Conservation (phyloP, 2,797 vertebrate genomes). For the Channallabes apus region DNA sequence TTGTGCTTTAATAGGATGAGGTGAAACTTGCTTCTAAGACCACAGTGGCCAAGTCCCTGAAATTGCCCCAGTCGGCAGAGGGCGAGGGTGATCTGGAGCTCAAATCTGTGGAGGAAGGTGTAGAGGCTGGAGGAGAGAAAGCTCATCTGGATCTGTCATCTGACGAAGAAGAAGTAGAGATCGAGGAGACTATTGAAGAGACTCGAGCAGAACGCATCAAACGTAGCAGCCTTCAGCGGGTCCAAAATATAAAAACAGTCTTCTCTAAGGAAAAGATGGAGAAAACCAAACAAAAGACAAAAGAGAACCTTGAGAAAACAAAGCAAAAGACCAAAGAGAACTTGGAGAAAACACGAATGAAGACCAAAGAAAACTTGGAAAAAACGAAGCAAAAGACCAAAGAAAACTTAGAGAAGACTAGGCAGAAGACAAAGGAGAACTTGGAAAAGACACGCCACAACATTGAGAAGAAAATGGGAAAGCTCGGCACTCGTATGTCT, state of each 20-base stretch:
- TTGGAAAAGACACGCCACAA: slow-evolving; percentile 95
- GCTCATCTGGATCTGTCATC: slow-evolving; percentile 88
- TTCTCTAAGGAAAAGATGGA: slow-evolving; percentile 98
- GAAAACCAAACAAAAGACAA: slow-evolving; percentile 90
- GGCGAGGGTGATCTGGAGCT: slow-evolving; percentile 80
- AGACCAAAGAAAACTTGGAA: slow-evolving; percentile 90
- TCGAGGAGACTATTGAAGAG: slow-evolving; percentile 88
- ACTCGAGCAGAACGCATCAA: slow-evolving; percentile 89
- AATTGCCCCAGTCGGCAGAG: slow-evolving; percentile 78
- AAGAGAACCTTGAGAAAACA: slow-evolving; percentile 88
- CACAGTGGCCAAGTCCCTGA: slow-evolving; percentile 90
- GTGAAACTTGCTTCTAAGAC: slow-evolving; percentile 90
- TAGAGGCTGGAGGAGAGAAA: slow-evolving; percentile 82
- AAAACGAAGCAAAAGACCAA: slow-evolving; percentile 81
- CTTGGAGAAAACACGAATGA: slow-evolving; percentile 91
- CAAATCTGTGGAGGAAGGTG: slow-evolving; percentile 73
- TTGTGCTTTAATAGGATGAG: slow-evolving; percentile 81
- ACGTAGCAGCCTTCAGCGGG: slow-evolving; percentile 89
- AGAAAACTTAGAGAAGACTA: slow-evolving; percentile 75
- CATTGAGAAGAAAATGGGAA: slow-evolving; percentile 97
- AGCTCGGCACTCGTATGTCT: slow-evolving; percentile 88
- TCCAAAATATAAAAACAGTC: slow-evolving; percentile 93
- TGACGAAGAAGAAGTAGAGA: slow-evolving; percentile 91
- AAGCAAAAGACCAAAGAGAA: slow-evolving; percentile 92
- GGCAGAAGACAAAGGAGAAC: slow-evolving; percentile 71